Evolutionary conservation across 1,140 invertebrate species (phyloP), one percentile per base, ranked within the genome.

Genomic region (Microplitis mediator): DNA sequence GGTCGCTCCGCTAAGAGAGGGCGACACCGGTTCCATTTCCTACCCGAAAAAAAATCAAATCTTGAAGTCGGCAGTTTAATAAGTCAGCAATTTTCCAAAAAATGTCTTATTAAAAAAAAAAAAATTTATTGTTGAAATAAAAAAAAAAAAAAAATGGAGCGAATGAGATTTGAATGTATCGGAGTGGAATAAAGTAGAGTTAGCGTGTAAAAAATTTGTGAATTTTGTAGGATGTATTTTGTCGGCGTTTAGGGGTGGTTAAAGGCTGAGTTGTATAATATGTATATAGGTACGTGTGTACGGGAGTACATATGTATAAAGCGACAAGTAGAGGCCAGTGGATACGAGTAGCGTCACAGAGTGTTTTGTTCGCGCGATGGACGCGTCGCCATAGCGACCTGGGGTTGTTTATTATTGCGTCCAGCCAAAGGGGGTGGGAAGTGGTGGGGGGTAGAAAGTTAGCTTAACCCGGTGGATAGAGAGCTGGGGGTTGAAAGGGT

Each of bases 331-430:
- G 65, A 31, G 8, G 63, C 14, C 4, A 36, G 32, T 16, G 60
- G 32, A 62, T 31, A 35, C 35, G 60, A 35, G 60, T 71, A 39
- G 51, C 64, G 61, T 71, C 69, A 71, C 76, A 58, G 70, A 76
- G 80, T 85, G 84, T 86, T 86, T 85, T 85, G 84, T 86, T 86
- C 81, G 84, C 81, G 79, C 82, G 81, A 84, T 82, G 81, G 79
- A 84, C 83, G 83, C 82, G 83, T 87, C 80, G 78, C 84, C 83
- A 87, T 86, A 81, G 84, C 80, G 79, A 87, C 85, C 81, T 78
- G 82, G 77, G 81, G 79, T 86, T 87, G 85, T 87, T 87, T 87
- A 86, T 87, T 86, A 86, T 87, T 87, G 85, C 84, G 82, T 83
- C 81, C 80, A 82, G 82, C 76, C 8, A 4, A 23, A 3, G 23